These are phyloP conservation scores for Calosoma granatense DNA, from an alignment of 1,140 invertebrate genomes.

Conservation along the genomic window DNA sequence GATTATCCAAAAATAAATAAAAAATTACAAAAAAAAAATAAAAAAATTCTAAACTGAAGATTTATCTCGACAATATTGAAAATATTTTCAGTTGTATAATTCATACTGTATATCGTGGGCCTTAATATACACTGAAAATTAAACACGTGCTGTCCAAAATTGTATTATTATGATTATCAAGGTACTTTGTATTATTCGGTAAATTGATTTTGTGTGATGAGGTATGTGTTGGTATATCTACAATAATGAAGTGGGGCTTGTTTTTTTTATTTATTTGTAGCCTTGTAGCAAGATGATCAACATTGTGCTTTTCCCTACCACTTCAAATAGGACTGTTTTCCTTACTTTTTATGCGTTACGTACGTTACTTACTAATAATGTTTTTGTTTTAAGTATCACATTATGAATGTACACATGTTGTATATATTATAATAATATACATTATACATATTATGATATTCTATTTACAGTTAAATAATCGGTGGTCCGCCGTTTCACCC, in stretches of 20 bases:
- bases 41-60: constrained; percentile 29
- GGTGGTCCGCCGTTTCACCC: background rate
- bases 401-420: background rate
- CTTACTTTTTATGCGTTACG: no score
- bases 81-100: constrained; percentile 37
- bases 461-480: background rate
- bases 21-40: background rate
- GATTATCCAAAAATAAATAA: background rate
- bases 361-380: no score
- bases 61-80: constrained; percentile 41
- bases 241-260: no score
- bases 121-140: constrained; percentile 40
- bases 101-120: constrained; percentile 39
- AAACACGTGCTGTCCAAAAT: constrained; percentile 38
- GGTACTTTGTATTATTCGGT: no score
- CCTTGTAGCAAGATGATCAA: no score
- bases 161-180: constrained; percentile 24
- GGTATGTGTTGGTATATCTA: no score
- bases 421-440: constrained; percentile 6
- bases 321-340: no score
- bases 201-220: no score
- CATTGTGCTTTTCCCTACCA: no score
- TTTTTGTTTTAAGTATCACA: no score
- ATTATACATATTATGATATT: background rate
- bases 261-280: no score